Percentiles rank a stretch among this genome's conserved stretches.
Conservation (phyloP, 2,888 invertebrate species). For the Glyphotaelius pellucidus region DNA sequence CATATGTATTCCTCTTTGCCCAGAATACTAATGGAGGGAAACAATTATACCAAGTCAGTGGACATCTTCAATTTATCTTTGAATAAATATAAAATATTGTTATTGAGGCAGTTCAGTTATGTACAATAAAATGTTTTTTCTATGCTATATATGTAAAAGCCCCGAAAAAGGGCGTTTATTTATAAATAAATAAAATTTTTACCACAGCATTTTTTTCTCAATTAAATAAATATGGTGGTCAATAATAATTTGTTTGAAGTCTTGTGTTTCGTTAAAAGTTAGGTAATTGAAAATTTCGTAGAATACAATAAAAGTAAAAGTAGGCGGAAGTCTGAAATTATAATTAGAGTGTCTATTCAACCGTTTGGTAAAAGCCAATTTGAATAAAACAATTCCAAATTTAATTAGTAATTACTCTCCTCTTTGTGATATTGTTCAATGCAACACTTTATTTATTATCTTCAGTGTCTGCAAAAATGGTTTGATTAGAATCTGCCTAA, state of each 20-base stretch:
- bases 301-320: not conserved
- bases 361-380: not conserved
- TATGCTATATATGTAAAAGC: too few relatives aligned
- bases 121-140: too few relatives aligned
- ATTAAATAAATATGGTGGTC: not conserved
- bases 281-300: not conserved
- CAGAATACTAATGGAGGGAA: too few relatives aligned
- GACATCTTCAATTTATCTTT: too few relatives aligned
- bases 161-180: too few relatives aligned
- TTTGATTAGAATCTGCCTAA: not conserved
- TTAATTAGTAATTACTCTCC: not conserved
- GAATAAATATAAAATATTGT: too few relatives aligned
- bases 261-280: not conserved
- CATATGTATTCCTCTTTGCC: too few relatives aligned
- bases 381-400: slow-evolving; percentile 8
- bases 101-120: too few relatives aligned
- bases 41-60: too few relatives aligned
- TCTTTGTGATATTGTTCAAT: not conserved
- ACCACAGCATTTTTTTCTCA: too few relatives aligned
- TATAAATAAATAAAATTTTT: too few relatives aligned
- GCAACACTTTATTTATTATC: not conserved
- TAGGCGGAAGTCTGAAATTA: not conserved
- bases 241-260: not conserved
- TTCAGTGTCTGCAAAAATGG: not conserved
- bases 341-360: slow-evolving; percentile 9